These are phyloP conservation scores for Drosophila kohkoa DNA, from an alignment of 1,140 invertebrate genomes.

Conservation along the genomic window DNA sequence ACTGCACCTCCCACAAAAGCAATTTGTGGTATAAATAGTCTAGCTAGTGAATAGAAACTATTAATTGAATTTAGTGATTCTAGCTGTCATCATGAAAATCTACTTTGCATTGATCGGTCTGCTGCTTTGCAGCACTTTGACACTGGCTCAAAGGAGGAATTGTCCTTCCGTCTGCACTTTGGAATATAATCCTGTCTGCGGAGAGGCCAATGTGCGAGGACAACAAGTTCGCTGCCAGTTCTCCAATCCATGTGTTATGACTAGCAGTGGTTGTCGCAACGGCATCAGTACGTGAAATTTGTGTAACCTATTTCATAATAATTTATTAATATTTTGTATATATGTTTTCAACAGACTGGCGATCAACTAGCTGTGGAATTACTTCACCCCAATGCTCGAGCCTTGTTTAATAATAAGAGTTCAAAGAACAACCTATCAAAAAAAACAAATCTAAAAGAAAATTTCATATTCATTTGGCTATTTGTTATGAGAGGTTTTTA, in stretches of 20 bases:
- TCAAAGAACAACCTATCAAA: too few relatives aligned
- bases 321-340: constrained; percentile 2
- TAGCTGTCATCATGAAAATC: constrained; percentile 23
- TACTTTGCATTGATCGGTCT: constrained; percentile 20
- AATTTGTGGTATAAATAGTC: constrained; percentile 18
- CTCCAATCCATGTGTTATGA: constrained; percentile 7
- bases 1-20: too few relatives aligned
- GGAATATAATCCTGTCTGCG: constrained; percentile 15
- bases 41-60: neutral
- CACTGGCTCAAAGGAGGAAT: neutral
- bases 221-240: constrained; percentile 11
- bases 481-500: too few relatives aligned
- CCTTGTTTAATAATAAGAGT: too few relatives aligned
- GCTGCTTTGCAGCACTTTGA: constrained; percentile 16
- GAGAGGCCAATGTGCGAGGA: constrained; percentile 3
- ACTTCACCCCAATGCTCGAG: too few relatives aligned
- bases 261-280: neutral
- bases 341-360: neutral
- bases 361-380: neutral
- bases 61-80: neutral
- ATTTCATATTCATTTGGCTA: too few relatives aligned
- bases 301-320: neutral
- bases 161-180: constrained; percentile 10
- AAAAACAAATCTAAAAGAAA: too few relatives aligned
- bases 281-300: neutral